Evolutionary conservation across 2,113 vertebrate genomes (phyloP).

Genomic region (Crotalus helleri): DNA sequence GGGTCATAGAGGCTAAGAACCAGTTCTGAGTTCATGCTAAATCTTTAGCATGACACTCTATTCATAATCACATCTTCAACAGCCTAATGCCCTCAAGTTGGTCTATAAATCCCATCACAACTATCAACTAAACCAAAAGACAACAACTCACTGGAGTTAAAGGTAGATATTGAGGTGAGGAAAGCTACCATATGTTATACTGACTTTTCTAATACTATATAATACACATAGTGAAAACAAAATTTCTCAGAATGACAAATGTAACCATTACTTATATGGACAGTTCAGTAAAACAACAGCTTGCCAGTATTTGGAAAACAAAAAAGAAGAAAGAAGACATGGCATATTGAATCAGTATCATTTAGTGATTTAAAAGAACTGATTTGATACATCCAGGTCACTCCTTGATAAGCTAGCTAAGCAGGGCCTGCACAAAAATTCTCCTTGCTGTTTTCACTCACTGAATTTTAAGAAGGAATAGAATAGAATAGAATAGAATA

Average conservation of each 20-base stretch:
- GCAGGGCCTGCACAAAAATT: no score
- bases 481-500: no score
- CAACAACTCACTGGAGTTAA: no score
- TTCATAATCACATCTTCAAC: not conserved
- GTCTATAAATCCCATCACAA: not conserved
- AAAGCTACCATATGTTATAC: not conserved
- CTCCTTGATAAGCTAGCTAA: not conserved
- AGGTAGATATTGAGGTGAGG: not conserved
- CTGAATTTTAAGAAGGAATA: not conserved
- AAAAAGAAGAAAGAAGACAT: not conserved
- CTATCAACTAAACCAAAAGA: not conserved
- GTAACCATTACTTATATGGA: no score
- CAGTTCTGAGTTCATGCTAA: no score
- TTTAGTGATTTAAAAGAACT: not conserved
- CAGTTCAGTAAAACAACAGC: no score
- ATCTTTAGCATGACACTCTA: not conserved
- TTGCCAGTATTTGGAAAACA: not conserved
- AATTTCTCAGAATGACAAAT: no score
- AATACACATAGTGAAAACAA: no score
- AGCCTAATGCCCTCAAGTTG: not conserved
- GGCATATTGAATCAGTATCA: not conserved
- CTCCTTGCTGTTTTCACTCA: not conserved
- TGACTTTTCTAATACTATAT: not conserved
- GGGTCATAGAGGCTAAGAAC: no score
- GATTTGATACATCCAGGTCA: not conserved